These are phyloP conservation scores for Podarcis lilfordi DNA, from an alignment of 2,797 vertebrate species.

Conservation along the genomic window DNA sequence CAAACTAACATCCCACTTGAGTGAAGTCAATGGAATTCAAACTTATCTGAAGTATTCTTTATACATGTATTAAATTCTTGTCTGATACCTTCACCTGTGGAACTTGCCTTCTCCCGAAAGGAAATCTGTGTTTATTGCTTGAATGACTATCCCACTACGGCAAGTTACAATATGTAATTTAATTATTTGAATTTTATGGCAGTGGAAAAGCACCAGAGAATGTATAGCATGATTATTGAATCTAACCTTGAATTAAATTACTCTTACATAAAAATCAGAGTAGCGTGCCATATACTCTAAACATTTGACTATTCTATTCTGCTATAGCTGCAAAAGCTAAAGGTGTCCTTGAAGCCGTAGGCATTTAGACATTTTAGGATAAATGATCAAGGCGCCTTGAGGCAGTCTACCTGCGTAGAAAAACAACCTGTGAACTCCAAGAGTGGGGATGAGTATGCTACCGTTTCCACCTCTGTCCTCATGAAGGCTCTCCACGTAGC, in stretches of 20 bases:
- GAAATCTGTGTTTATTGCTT: neutral
- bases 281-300: neutral
- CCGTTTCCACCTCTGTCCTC: no score
- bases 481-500: no score
- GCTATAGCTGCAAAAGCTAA: slow-evolving; percentile 4
- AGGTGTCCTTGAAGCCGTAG: neutral
- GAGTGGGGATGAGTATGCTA: no score
- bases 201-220: neutral
- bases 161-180: neutral
- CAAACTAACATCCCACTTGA: neutral
- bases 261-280: slow-evolving; percentile 23
- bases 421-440: neutral
- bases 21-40: neutral
- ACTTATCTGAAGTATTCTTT: neutral
- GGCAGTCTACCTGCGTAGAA: neutral
- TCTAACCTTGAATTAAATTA: slow-evolving; percentile 28
- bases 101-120: neutral
- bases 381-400: neutral
- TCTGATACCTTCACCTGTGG: neutral
- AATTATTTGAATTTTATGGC: slow-evolving; percentile 25
- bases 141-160: neutral
- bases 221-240: neutral
- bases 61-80: neutral
- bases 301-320: slow-evolving; percentile 2
- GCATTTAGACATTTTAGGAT: neutral